Conservation (phyloP, 1,140 invertebrate genomes). For the Lasioglossum baleicum region DNA sequence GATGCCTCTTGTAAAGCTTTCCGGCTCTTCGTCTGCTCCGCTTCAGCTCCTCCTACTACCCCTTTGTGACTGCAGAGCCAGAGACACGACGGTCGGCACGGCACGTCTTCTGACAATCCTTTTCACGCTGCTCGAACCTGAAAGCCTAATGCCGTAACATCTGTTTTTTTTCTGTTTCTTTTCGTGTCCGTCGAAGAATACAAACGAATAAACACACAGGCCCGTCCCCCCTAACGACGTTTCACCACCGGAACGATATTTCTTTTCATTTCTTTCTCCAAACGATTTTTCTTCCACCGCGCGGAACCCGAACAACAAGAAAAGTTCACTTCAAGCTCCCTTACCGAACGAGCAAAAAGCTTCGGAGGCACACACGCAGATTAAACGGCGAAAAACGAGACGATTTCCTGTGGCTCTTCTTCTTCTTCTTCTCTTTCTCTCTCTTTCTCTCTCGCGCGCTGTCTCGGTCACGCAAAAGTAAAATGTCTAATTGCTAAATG, state of each 20-base stretch:
- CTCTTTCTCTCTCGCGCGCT: no score
- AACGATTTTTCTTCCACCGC: not conserved
- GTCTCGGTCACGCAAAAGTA: no score
- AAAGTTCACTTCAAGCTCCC: no score
- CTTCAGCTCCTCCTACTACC: not conserved
- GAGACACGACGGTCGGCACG: not conserved
- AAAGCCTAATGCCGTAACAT: constrained; percentile 14
- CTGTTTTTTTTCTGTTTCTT: not conserved
- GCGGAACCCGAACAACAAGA: no score
- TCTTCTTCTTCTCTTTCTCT: no score
- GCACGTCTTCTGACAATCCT: constrained; percentile 11
- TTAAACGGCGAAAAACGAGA: no score
- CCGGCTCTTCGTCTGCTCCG: constrained; percentile 4
- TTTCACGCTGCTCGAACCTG: constrained; percentile 16
- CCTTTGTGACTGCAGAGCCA: not conserved
- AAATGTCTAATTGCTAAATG: no score
- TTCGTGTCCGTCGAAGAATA: not conserved
- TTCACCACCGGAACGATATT: not conserved
- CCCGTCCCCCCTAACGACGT: not conserved
- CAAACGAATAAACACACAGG: not conserved
- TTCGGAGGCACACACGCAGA: no score
- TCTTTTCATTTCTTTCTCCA: not conserved
- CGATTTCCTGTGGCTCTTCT: no score
- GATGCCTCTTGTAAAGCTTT: constrained; percentile 49
- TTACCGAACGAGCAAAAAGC: not conserved